Evolutionary conservation across 2,888 invertebrate species (phyloP).

Genomic region (Limenitis camilla): DNA sequence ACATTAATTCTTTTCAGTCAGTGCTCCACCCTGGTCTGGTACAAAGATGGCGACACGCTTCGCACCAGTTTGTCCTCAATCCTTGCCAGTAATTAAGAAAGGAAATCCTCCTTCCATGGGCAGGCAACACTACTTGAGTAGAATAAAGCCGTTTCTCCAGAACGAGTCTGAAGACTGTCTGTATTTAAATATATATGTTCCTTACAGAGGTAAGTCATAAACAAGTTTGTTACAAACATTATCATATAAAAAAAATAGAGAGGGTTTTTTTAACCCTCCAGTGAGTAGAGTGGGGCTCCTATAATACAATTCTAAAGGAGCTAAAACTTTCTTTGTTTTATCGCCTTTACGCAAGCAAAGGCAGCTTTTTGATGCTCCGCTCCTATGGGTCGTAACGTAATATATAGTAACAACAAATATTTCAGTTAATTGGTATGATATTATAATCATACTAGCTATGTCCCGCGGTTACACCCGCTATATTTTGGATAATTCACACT

Average conservation of each 20-base stretch:
- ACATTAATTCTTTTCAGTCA: constrained; percentile 62
- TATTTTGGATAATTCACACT: too few species aligned
- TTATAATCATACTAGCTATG: too few species aligned
- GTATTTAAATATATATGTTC: constrained; percentile 93
- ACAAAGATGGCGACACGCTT: constrained; percentile 80
- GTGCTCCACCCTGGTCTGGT: constrained; percentile 86
- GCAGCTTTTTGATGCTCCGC: too few species aligned
- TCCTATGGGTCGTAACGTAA: too few species aligned
- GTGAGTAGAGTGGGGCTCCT: too few species aligned
- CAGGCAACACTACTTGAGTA: constrained; percentile 81
- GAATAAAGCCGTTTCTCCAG: constrained; percentile 80
- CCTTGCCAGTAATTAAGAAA: constrained; percentile 79
- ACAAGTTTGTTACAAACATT: not conserved
- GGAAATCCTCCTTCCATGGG: constrained; percentile 77
- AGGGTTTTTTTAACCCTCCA: too few species aligned
- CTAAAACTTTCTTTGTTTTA: too few species aligned
- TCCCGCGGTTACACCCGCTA: too few species aligned
- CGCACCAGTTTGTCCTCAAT: constrained; percentile 91
- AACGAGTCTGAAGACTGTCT: constrained; percentile 91
- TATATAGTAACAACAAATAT: too few species aligned
- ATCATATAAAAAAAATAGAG: not conserved
- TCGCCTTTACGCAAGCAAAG: too few species aligned
- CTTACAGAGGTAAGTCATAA: constrained; percentile 82
- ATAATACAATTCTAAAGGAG: too few species aligned
- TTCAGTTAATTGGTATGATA: too few species aligned